Conservation (phyloP, 2,113 vertebrate species). For the Aptenodytes forsteri region DNA sequence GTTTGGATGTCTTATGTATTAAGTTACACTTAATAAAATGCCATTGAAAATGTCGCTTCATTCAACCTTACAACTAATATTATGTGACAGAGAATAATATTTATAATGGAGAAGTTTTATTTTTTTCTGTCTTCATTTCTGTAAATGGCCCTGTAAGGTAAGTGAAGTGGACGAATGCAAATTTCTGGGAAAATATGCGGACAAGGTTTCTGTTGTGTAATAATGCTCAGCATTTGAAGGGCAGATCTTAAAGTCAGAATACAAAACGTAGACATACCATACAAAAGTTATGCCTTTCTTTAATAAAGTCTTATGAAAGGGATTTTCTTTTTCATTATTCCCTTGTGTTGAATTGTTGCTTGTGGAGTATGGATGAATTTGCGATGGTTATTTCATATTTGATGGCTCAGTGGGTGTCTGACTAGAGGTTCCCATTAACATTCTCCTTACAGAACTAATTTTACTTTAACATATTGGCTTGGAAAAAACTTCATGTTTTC, state of each 20-base stretch:
- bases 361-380: neutral
- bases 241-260: neutral
- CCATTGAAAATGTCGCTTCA: neutral
- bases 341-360: neutral
- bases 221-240: neutral
- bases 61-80: neutral
- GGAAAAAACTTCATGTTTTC: neutral
- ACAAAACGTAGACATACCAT: neutral
- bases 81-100: neutral
- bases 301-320: neutral
- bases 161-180: neutral
- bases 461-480: neutral
- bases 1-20: neutral
- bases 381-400: neutral
- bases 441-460: neutral
- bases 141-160: neutral
- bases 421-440: neutral
- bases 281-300: neutral
- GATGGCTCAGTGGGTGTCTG: neutral
- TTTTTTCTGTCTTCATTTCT: neutral
- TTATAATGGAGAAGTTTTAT: neutral
- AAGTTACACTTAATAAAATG: neutral
- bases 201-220: neutral
- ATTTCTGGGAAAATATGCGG: neutral
- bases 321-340: neutral